Conservation (phyloP, 2,888 invertebrate species). For the Acleris holmiana region DNA sequence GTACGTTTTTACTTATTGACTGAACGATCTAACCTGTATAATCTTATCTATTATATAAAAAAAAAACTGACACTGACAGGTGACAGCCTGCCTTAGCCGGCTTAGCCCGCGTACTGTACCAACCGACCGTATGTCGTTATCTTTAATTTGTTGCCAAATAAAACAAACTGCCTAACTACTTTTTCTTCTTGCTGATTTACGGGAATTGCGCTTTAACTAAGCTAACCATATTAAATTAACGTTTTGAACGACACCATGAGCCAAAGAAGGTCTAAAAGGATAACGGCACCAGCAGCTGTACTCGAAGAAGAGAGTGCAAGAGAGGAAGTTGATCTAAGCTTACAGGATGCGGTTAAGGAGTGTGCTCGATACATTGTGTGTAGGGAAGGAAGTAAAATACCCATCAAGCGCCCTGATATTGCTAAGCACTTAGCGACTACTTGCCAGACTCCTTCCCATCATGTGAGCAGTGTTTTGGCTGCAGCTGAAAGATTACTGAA, state of each 20-base stretch:
- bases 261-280: constrained; percentile 50
- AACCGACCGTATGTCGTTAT: too few species aligned
- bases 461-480: constrained; percentile 55
- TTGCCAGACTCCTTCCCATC: constrained; percentile 53
- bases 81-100: too few species aligned
- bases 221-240: too few species aligned
- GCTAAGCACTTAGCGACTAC: constrained; percentile 58
- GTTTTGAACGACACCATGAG: constrained; percentile 45
- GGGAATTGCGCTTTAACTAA: too few species aligned
- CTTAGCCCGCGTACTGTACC: too few species aligned
- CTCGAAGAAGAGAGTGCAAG: constrained; percentile 38
- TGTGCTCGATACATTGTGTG: constrained; percentile 69
- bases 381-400: constrained; percentile 72
- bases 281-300: constrained; percentile 30
- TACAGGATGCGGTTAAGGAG: constrained; percentile 59
- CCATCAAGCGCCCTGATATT: constrained; percentile 69
- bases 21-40: too few species aligned
- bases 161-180: too few species aligned
- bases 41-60: too few species aligned
- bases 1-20: too few species aligned
- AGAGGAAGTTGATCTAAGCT: constrained; percentile 36
- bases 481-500: constrained; percentile 64
- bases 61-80: too few species aligned
- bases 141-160: too few species aligned
- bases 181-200: too few species aligned